phyloP scores from a whole-genome alignment of 1,140 invertebrate genomes.

The Pseudomyrmex flavicornis region DNA sequence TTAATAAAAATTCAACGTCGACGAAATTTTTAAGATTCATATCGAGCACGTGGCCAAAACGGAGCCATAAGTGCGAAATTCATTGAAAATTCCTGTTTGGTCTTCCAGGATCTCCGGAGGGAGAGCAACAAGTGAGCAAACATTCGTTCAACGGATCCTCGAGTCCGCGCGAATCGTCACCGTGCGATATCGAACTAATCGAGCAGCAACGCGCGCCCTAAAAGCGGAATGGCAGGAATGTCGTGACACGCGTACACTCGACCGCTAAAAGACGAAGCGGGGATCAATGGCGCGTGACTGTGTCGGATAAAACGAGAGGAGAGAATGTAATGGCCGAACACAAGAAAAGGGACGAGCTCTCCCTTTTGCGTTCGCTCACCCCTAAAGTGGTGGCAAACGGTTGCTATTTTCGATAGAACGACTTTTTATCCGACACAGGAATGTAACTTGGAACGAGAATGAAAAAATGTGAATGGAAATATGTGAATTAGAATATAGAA shows the following conservation, averaged over 20 bases:
- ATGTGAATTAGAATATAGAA: neutral
- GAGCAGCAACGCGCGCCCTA: conserved; percentile 34
- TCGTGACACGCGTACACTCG: conserved; percentile 44
- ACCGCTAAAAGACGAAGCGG: conserved; percentile 51
- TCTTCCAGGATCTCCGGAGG: neutral
- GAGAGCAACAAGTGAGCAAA: conserved; percentile 59
- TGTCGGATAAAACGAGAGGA: conserved; percentile 60
- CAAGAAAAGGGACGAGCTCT: conserved; percentile 53
- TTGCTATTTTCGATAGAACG: conserved; percentile 61
- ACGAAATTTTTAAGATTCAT: conserved; percentile 25
- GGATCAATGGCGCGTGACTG: conserved; percentile 68
- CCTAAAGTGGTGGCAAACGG: neutral
- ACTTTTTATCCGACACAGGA: conserved; percentile 62
- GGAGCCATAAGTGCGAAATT: neutral
- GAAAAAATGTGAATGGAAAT: conserved; percentile 7
- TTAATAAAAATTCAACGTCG: conserved; percentile 17
- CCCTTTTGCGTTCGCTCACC: conserved; percentile 53
- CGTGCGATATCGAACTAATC: conserved; percentile 43
- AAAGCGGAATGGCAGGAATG: conserved; percentile 63
- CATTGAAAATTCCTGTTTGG: conserved; percentile 39
- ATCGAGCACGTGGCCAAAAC: neutral
- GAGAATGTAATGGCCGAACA: conserved; percentile 65
- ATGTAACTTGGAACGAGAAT: neutral
- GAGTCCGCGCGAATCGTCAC: conserved; percentile 38
- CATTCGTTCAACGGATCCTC: conserved; percentile 40